Evolutionary conservation across 2,113 vertebrate species (phyloP), one percentile per base, ranked within the genome.

Genomic region (Cheilinus undulatus): DNA sequence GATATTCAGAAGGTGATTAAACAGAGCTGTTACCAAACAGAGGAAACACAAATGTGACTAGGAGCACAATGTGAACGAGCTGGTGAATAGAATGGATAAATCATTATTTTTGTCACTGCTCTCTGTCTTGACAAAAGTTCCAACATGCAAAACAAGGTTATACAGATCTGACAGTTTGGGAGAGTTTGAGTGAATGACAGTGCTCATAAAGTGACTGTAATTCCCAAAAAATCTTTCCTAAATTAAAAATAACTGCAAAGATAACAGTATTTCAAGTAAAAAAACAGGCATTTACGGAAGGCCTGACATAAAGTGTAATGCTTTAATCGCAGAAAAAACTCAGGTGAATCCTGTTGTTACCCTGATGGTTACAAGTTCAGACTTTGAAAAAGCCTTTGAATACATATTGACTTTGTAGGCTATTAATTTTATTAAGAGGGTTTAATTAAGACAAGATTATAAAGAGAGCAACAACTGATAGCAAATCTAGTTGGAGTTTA

Each of bases 1-100:
- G 32, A 36, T 38, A 17, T 20, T 59, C 12, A n/a, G 36, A 23
- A 30, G n/a, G 9, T 53, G 24, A 51, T 63, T 68, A 12, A 78
- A 66, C 30, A 28, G 40, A 75, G 30, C 56, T 50, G 10, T 63
- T 27, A 50, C 23, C 23, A 46, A 61, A 71, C 8, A 51, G 40
- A 77, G 26, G 42, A 40, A 15, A 66, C 15, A 59, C 34, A 24
- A 52, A 53, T 26, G 0, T 22, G 32, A 27, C 26, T 13, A 30
- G 32, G 45, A 50, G 28, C 22, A 78, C 38, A 56, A 38, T 28
- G n/a, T 6, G 48, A 69, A 42, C 53, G 69, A 51, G 32, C 13
- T 26, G 7, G 43, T 23, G 28, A 45, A 71, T 54, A 54, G 24
- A 32, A 40, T 49, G 12, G 12, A 59, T 7, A 38, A 32, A 11